Base-by-base conservation (phyloP, 2,113 vertebrate genomes). In the Triplophysa dalaica region DNA sequence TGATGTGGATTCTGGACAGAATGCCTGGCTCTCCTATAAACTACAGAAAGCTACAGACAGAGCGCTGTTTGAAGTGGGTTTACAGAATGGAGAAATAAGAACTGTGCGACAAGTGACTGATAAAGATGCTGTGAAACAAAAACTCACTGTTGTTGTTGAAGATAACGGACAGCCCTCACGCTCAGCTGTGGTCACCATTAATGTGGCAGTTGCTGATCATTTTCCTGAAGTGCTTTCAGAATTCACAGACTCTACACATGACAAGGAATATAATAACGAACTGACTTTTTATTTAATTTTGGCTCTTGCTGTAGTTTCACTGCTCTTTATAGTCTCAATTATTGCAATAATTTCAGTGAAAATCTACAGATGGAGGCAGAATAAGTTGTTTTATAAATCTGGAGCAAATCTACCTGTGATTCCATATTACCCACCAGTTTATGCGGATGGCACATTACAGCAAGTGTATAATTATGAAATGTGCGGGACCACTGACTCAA, bases 211-310 rank as follows among this genome's bases (percentile, higher is more conserved):
- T 92, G 90, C 91, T 17, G 90, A 93, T 78, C 89, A 88, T 66
- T 93, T 93, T 79, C 91, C 91, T 22, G 88, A 93, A 88, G 82
- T 90, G 69, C 82, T 89, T 75, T 90, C 89, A 45, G 91, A 90
- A 84, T 90, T 86, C 61, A 82, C 78, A n/a, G 85, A 84, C 29
- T 76, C 83, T 64, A 76, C 70, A 1, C 83, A 64, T 16, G 77
- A 74, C 19, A 83, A 83, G 19, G 60, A 82, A 4, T 83, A 84
- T 14, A 81, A 82, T 5, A 78, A 83, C 58, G 76, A 69, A 12
- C 9, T 86, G 61, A 86, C 83, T 45, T 81, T 86, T 73, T 86
- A 84, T 70, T 70, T 86, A 50, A 17, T 86, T 7, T 72, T 86
- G 56, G 81, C 81, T 14, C 58, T 86, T 4, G 70, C 81, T 29